These are phyloP conservation scores for Mus caroli DNA, from an alignment of 2,797 vertebrate species.

Conservation along the genomic window DNA sequence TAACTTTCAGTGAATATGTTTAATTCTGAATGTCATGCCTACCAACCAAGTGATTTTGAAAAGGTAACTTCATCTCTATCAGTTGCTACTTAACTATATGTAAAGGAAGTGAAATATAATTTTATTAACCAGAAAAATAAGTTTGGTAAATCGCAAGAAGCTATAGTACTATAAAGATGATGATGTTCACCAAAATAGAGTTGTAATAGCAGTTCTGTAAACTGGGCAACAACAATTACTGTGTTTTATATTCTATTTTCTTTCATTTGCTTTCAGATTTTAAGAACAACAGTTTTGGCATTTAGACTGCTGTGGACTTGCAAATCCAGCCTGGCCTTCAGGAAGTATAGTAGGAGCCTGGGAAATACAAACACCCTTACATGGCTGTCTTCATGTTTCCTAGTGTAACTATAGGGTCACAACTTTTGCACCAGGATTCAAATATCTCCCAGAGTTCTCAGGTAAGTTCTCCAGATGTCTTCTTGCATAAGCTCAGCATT, in stretches of 20 bases:
- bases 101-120: not conserved
- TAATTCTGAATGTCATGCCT: not conserved
- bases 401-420: not conserved
- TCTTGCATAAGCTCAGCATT: not conserved
- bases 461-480: not conserved
- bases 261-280: not conserved
- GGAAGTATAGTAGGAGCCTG: not conserved
- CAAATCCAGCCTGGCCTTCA: not conserved
- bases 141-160: not conserved
- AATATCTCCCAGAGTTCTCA: not conserved
- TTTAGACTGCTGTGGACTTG: not conserved
- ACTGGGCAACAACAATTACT: not conserved
- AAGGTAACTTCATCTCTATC: not conserved
- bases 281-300: not conserved
- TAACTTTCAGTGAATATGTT: not conserved
- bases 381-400: not conserved
- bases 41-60: not conserved
- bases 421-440: not conserved
- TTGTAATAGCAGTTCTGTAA: not conserved
- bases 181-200: not conserved
- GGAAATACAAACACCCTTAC: not conserved
- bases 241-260: not conserved
- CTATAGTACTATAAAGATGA: not conserved
- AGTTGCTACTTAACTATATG: not conserved
- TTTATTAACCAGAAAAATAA: not conserved